Base-by-base conservation (phyloP, 2,888 invertebrate genomes). In the Lasius fuliginosus region DNA sequence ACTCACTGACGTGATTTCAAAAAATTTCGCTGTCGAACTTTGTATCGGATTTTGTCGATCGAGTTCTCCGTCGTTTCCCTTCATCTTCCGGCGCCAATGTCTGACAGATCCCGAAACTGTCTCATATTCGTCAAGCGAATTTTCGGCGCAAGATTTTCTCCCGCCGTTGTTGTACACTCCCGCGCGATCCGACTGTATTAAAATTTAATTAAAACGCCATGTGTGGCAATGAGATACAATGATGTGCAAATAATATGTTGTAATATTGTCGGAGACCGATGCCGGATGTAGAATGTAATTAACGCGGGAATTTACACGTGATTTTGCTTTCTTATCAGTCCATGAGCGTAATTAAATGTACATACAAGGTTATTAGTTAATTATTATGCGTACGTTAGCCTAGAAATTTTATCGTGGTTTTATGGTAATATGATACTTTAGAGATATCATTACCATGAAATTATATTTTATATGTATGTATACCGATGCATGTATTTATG, bases 1-100 rank as follows among this genome's bases (percentile, higher is more conserved):
- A 58, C 71, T 69, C 82, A 84, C 69, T 56, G 84, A 81, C 77
- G 82, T 58, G 88, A 88, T 88, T 85, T 83, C n/a, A 56, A 86
- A 86, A 75, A 73, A 83, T 71, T 82, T n/a, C 40, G 40, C 46
- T 64, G 62, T 84, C 79, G 27, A 81, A 81, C 79, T 81, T 81
- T 81, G 73, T 81, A 81, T 81, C 79, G 73, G 74, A 81, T 73
- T 71, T 81, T 60, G 79, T 60, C 73, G 73, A 71, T 81, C 73
- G 79, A 81, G 79, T 81, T 81, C 53, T 42, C 18, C 23, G 71
- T 23, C n/a, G n/a, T 53, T 8, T n/a, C 53, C 8, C n/a, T n/a
- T 53, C 8, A 53, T n/a, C 71, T 79, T 71, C 71, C 71, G 12
- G 69, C 46, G 40, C 65, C 46, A 33, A 46, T 71, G 73, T 79